Percentiles rank a stretch among this genome's conserved stretches.
These are phyloP conservation scores for Electrophaes corylata DNA, from an alignment of 2,888 invertebrate species.

Conservation along the genomic window DNA sequence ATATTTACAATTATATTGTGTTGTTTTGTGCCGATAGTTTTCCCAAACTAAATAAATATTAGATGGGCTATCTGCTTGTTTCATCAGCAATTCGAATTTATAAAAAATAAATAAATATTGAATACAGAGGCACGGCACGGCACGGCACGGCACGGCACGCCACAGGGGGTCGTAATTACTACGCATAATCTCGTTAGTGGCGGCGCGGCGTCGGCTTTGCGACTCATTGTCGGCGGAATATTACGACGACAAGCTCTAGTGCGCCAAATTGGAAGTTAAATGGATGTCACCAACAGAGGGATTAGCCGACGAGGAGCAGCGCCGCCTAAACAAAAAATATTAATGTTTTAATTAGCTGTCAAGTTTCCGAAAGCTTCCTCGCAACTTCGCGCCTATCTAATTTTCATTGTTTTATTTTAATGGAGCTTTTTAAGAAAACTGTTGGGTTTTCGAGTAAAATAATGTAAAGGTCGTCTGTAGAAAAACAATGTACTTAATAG, in stretches of 20 bases:
- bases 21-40: too few species aligned
- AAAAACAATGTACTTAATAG: too few species aligned
- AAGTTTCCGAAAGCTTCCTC: conserved; percentile 13
- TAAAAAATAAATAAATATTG: too few species aligned
- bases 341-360: conserved; percentile 41
- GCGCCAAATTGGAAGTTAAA: conserved; percentile 28
- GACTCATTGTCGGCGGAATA: background rate
- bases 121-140: too few species aligned
- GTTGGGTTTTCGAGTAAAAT: background rate
- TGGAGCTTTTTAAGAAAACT: conserved; percentile 29
- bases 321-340: conserved; percentile 24
- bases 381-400: conserved; percentile 39
- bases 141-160: background rate
- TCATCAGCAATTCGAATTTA: too few species aligned
- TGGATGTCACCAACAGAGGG: conserved; percentile 31
- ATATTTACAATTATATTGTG: too few species aligned
- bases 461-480: background rate
- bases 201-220: conserved; percentile 11
- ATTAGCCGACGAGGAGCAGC: conserved; percentile 10
- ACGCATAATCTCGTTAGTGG: conserved; percentile 9
- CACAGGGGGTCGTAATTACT: background rate
- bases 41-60: too few species aligned
- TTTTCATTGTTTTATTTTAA: conserved; percentile 37
- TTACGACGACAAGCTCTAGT: conserved; percentile 3
- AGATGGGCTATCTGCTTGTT: too few species aligned